These are phyloP conservation scores for Ptilorrhoa leucosticta DNA, from an alignment of 2,113 vertebrate species.

Conservation along the genomic window DNA sequence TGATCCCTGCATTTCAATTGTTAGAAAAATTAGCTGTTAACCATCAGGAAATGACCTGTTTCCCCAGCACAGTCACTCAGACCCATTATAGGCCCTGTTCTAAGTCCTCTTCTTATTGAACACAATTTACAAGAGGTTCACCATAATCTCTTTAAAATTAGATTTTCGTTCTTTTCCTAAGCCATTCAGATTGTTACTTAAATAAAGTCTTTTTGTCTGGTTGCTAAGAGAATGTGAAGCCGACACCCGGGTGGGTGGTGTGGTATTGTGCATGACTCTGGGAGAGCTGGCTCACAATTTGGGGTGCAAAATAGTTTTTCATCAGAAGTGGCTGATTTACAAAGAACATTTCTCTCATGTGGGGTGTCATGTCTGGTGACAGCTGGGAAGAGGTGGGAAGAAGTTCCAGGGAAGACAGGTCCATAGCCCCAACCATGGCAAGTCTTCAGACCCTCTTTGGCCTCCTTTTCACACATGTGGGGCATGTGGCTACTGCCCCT, in stretches of 20 bases:
- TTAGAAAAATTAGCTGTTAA: slow-evolving; percentile 52
- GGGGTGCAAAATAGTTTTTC: background rate
- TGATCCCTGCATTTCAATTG: background rate
- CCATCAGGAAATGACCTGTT: slow-evolving; percentile 75
- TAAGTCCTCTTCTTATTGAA: slow-evolving; percentile 73
- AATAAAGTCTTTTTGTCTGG: background rate
- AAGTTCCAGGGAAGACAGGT: background rate
- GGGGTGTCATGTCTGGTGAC: background rate
- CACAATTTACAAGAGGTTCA: slow-evolving; percentile 70
- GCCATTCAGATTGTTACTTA: background rate
- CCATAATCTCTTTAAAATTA: slow-evolving; percentile 80
- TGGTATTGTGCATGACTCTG: rapidly evolving
- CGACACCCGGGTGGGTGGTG: background rate
- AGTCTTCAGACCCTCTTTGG: background rate
- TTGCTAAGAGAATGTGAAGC: background rate
- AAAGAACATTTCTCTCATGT: background rate
- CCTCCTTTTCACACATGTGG: background rate
- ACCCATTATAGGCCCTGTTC: slow-evolving; percentile 57
- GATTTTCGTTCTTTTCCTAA: slow-evolving; percentile 58
- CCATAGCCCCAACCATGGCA: rapidly evolving
- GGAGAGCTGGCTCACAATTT: background rate
- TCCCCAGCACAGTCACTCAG: slow-evolving; percentile 45
- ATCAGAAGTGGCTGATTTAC: background rate
- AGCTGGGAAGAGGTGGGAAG: background rate
- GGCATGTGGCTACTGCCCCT: background rate